Evolutionary conservation across 2,797 vertebrate genomes (phyloP), one percentile per base, ranked within the genome.

Genomic region (Lutjanus campechanus): DNA sequence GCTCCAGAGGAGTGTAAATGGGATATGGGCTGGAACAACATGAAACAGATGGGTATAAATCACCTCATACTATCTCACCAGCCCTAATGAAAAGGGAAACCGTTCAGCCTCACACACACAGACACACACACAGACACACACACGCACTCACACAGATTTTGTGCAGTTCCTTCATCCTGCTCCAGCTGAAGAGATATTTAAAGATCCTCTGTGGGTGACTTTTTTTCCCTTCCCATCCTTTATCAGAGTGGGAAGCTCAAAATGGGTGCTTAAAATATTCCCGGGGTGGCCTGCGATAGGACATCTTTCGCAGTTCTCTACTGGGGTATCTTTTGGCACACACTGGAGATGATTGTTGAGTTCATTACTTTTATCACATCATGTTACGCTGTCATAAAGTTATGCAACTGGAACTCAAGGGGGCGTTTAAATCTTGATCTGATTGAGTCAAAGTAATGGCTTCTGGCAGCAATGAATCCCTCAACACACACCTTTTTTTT

Each of bases 41-140:
- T 90, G 76, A 92, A 92, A 88, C 89, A 85, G 90, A 90, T 76
- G 73, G 82, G 62, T 85, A 90, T 91, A 92, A 94, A 93, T 94
- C 91, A 89, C 83, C 65, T 83, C 68, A 12, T 83, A 66, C 86
- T 88, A 86, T 91, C 82, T 88, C 87, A 77, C 81, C 86, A 89
- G 63, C 80, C 46, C 50, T 88, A 92, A 92, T 89, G 82, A 92
- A 86, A 83, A 77, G 67, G 61, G 79, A 87, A 84, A 79, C 66
- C 54, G 19, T 63, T 59, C 65, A 49, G 69, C 53, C 71, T 75
- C 40, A 15, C 46, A 25, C 59, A 41, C 43, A 46, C 60, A 43
- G 70, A 75, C 69, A 47, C 22, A 16, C 49, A 29, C 58, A 44
- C 41, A 40, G 2, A 36, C 29, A 36, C 29, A 36, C 29, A 36